Base-by-base conservation (phyloP, 2,797 vertebrate species). In the Hafferia zeledoni region DNA sequence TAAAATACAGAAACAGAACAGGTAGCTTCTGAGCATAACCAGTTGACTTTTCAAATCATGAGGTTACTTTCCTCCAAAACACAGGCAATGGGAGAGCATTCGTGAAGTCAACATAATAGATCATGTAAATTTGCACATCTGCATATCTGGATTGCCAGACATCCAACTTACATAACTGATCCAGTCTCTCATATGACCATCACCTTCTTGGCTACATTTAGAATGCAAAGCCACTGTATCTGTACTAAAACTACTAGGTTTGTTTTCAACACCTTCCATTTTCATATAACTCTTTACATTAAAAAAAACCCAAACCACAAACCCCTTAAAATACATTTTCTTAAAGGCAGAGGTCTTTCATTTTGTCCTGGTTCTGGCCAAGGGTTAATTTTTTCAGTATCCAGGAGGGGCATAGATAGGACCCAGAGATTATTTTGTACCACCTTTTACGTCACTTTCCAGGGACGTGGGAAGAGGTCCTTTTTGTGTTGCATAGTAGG, bases 21-120 rank as follows among this genome's bases (percentile, higher is more conserved):
- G 20, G 31, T 67, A 16, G 28, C 5, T 75, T 89, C n/a, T 33
- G 22, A 17, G 20, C 3, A 13, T 79, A 57, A 16, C 25, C 16
- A 49, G 12, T 31, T 72, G 22, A 25, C 41, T 60, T 61, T 28
- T 72, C 1, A 1, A 5, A 39, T 87, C 9, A 15, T n/a, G 7
- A 10, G 5, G 5, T 65, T 69, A 33, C 12, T 72, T 74, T 35
- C 19, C 44, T 91, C 35, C n/a, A 41, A 56, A 64, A 19, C 5
- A 11, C 6, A 81, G 14, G 6, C 53, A 60, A 10, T 27, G 30
- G 25, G 33, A 80, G 25, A 77, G 17, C 22, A 57, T 70, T 79
- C 25, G 63, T 41, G 5, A 4, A 67, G 28, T 50, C 2, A 2
- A 3, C 0, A 0, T 65, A n/a, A 61, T 18, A 83, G 61, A 14